Percentiles rank a stretch among this genome's conserved stretches.
phyloP scores from a whole-genome alignment of 23 tunicate species.

The Botrylloides violaceus region DNA sequence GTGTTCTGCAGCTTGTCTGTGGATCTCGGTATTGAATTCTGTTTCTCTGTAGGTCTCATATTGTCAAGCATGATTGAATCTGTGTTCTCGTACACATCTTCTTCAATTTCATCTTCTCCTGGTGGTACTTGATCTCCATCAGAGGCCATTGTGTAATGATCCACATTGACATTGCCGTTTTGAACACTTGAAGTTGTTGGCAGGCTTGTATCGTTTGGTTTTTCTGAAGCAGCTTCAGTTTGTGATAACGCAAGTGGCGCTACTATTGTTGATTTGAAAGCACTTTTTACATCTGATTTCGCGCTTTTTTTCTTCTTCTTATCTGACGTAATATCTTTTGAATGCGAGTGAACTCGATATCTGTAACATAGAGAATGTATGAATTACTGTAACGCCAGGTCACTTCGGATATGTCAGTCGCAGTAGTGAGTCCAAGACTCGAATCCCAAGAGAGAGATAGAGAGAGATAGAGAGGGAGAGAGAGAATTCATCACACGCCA shows the following conservation, averaged over 20 bases:
- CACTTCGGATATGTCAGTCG: too few species aligned
- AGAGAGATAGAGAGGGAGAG: too few species aligned
- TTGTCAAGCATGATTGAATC: background rate
- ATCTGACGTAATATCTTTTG: background rate
- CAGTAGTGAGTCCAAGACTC: too few species aligned
- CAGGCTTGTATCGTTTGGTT: too few species aligned
- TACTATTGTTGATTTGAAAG: background rate
- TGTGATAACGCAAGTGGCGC: too few species aligned
- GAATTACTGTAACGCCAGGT: too few species aligned
- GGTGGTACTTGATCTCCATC: background rate
- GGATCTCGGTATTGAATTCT: background rate
- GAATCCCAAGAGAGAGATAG: too few species aligned
- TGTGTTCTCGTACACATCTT: background rate
- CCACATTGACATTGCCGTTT: too few species aligned
- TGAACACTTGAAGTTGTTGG: too few species aligned
- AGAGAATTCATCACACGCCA: too few species aligned
- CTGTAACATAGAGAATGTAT: background rate
- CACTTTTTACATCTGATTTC: background rate
- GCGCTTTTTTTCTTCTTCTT: background rate
- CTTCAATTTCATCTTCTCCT: background rate
- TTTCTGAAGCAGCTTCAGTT: too few species aligned
- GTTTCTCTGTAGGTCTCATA: background rate
- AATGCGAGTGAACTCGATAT: background rate
- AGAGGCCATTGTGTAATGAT: background rate
- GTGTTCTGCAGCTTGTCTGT: background rate